Conservation (phyloP, 2,797 vertebrate genomes). For the Tamandua tetradactyla region DNA sequence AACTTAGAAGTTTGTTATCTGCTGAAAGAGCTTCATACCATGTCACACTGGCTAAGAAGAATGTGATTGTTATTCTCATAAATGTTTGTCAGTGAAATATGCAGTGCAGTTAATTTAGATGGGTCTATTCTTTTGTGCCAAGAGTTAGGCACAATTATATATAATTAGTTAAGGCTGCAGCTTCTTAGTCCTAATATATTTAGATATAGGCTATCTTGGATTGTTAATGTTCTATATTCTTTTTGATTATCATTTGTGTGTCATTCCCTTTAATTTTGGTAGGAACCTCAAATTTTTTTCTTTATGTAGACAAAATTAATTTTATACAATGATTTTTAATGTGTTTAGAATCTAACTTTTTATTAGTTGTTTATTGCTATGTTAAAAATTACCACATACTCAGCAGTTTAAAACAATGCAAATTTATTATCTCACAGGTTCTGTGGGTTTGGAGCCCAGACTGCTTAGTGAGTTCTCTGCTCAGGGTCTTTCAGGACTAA, state of each 20-base stretch:
- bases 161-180: constrained; percentile 11
- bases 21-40: neutral
- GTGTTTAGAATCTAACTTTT: neutral
- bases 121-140: neutral
- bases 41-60: neutral
- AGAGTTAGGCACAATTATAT: neutral
- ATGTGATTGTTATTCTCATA: constrained; percentile 4
- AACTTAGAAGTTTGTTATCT: neutral
- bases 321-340: neutral
- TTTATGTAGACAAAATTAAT: neutral
- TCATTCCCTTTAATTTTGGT: neutral
- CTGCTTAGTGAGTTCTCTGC: neutral
- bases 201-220: neutral
- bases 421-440: neutral
- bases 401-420: neutral
- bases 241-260: neutral
- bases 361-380: neutral
- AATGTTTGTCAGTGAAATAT: neutral
- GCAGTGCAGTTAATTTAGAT: neutral
- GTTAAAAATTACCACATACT: neutral
- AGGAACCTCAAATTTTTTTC: neutral
- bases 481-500: neutral
- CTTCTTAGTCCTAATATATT: constrained; percentile 26
- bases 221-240: neutral
- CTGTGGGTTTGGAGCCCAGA: neutral